Evolutionary conservation across 2,113 vertebrate species (phyloP).

Genomic region (Syrrhaptes paradoxus): DNA sequence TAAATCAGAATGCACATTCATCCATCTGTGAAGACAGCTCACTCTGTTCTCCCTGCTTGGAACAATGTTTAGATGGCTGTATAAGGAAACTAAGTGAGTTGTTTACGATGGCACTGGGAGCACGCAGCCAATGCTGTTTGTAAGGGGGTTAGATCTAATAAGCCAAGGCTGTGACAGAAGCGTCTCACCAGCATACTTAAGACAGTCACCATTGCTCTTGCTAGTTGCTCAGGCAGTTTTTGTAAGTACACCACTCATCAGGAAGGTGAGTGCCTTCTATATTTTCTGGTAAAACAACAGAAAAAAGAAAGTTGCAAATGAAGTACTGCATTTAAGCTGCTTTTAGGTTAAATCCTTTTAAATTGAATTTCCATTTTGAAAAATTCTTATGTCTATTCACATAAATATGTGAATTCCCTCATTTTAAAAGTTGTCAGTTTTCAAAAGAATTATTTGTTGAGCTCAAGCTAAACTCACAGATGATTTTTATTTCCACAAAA

Average conservation of each 20-base stretch:
- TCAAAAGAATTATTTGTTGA: background rate
- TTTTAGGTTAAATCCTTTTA: background rate
- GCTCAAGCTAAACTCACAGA: background rate
- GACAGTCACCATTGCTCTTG: background rate
- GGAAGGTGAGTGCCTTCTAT: background rate
- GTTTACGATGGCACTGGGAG: background rate
- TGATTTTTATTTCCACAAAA: background rate
- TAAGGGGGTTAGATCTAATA: background rate
- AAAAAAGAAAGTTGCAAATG: background rate
- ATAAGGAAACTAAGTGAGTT: background rate
- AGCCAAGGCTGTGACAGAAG: background rate
- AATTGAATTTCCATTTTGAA: background rate
- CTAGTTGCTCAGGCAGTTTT: background rate
- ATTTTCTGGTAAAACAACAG: background rate
- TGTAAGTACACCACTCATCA: background rate
- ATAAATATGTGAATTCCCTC: background rate
- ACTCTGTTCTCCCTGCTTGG: background rate
- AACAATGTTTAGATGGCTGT: background rate
- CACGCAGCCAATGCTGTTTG: background rate
- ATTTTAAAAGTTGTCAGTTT: background rate
- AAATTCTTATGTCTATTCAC: background rate
- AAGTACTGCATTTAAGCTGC: background rate
- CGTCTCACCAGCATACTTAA: background rate
- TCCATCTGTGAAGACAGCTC: background rate
- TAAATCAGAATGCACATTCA: background rate